These are phyloP conservation scores for Nudaria mundana DNA, from an alignment of 2,888 invertebrate species.

Conservation along the genomic window DNA sequence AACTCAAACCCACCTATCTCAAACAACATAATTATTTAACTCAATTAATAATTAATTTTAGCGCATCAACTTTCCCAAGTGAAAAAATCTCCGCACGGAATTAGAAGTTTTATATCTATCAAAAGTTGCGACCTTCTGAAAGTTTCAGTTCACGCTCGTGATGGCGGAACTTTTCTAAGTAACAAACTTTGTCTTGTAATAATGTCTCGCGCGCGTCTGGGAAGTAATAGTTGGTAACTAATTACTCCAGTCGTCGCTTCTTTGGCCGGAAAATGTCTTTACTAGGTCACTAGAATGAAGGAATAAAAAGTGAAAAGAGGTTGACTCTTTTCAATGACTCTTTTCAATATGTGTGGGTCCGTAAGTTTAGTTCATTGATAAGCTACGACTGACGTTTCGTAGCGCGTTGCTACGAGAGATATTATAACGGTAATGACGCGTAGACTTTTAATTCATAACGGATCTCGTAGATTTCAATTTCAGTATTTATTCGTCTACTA, in stretches of 20 bases:
- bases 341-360: too few relatives aligned
- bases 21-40: conserved; percentile 53
- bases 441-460: conserved; percentile 30
- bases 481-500: too few relatives aligned
- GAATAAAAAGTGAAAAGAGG: too few relatives aligned
- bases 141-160: conserved; percentile 33
- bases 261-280: conserved; percentile 31
- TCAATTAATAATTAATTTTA: conserved; percentile 64
- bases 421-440: conserved; percentile 34
- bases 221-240: conserved; percentile 47
- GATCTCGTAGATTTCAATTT: too few relatives aligned
- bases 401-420: conserved; percentile 42
- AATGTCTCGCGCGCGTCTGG: conserved; percentile 59
- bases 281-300: conserved; percentile 15
- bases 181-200: conserved; percentile 50
- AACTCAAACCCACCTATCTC: conserved; percentile 62
- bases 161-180: conserved; percentile 54
- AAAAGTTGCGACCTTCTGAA: conserved; percentile 14
- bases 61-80: conserved; percentile 44
- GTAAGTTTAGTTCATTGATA: conserved; percentile 29
- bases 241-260: conserved; percentile 37
- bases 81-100: conserved; percentile 33
- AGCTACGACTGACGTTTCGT: conserved; percentile 51
- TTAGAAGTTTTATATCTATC: conserved; percentile 37
- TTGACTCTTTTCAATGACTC: too few relatives aligned